Base-by-base conservation (phyloP, 2,797 vertebrate genomes). In the Adrianichthys oophorus region DNA sequence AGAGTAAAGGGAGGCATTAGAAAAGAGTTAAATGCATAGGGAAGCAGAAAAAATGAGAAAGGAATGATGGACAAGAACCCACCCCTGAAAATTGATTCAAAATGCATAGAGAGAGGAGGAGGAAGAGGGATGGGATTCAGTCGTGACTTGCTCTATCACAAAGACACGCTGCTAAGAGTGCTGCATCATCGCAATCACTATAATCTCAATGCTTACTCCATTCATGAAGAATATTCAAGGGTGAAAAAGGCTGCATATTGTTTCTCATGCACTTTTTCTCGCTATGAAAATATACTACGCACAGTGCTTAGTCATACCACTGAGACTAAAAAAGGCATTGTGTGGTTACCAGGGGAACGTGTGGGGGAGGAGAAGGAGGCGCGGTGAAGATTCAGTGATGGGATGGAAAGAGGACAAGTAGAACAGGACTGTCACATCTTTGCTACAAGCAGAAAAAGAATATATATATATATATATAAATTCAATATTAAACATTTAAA, bases 271-370 rank as follows among this genome's bases (percentile, higher is more conserved):
- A 61, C 44, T 42, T n/a, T 58, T 12, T 14, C 48, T 62, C 23
- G 15, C 24, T 43, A 57, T 23, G 18, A 41, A 65, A 55, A 76
- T 53, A 69, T 42, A 40, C 47, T 21, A 66, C 70, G 61, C 61
- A 69, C 76, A 73, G 60, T 88, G 86, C 85, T 89, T 89, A 87
- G 89, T 90, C 89, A 90, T 78, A 72, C 79, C 82, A 82, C 69
- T 68, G 68, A 83, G 74, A 81, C 73, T 19, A 47, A 72, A 82
- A 76, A 71, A 87, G 81, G 82, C 76, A 82, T 65, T 68, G 79
- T 75, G 73, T 78, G 82, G 74, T 78, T 75, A 78, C 66, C 68
- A 80, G 53, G 62, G 80, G 73, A 65, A 64, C 57, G 46, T 45
- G 55, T 61, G 63, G 59, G 58, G 65, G 67, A 65, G 65, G 56